These are phyloP conservation scores for Hyposoter dolosus DNA, from an alignment of 2,888 invertebrate genomes.

Conservation along the genomic window DNA sequence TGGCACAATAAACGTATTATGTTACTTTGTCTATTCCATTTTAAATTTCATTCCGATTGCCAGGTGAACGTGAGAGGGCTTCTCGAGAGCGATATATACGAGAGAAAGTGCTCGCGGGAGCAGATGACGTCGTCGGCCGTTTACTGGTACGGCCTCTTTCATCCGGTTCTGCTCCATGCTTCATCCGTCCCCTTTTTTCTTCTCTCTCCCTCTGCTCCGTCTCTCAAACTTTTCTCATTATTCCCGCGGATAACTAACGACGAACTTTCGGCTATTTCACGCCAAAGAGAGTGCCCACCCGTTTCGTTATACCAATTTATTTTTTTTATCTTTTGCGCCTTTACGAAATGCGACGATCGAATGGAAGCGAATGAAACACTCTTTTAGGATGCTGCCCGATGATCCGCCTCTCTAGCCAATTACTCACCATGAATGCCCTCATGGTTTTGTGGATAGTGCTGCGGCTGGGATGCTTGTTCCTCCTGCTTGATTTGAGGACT, in stretches of 20 bases:
- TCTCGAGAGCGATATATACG: constrained; percentile 29
- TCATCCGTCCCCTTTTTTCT: constrained; percentile 55
- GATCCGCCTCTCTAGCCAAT: background rate
- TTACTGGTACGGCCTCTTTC: constrained; percentile 41
- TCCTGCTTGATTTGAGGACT: constrained; percentile 83
- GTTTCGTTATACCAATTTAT: background rate
- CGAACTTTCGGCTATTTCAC: constrained; percentile 55
- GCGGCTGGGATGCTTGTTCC: constrained; percentile 75
- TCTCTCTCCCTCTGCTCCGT: constrained; percentile 52
- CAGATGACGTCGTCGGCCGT: constrained; percentile 51
- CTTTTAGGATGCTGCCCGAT: constrained; percentile 17
- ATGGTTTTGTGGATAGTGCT: constrained; percentile 77
- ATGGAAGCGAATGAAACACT: constrained; percentile 13
- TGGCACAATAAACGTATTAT: constrained; percentile 17
- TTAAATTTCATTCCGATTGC: constrained; percentile 52
- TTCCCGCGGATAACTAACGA: constrained; percentile 46
- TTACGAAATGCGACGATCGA: constrained; percentile 4
- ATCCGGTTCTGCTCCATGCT: constrained; percentile 48
- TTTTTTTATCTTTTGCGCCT: constrained; percentile 9
- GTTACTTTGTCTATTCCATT: constrained; percentile 28
- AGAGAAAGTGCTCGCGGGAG: constrained; percentile 36
- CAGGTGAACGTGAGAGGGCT: constrained; percentile 58
- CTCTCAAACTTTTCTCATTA: constrained; percentile 1
- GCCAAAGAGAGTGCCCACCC: constrained; percentile 24
- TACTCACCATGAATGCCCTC: constrained; percentile 85